phyloP scores from a whole-genome alignment of 2,888 invertebrate species.

The Sesamia inferens region DNA sequence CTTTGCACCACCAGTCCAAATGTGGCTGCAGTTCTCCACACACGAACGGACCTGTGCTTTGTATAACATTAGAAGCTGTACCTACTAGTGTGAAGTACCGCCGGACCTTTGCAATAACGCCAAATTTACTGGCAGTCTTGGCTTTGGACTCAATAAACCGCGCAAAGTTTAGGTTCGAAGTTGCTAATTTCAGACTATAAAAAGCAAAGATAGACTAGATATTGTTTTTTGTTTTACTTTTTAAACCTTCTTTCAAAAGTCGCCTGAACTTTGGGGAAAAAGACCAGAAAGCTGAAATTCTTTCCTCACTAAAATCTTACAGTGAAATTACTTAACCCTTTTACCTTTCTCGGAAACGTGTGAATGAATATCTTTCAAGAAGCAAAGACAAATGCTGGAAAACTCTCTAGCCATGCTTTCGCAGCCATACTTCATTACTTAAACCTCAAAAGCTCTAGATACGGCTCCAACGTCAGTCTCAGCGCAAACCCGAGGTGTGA shows the following conservation, averaged over 20 bases:
- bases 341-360: neutral
- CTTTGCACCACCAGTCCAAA: too few relatives aligned
- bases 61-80: too few relatives aligned
- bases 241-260: too few relatives aligned
- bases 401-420: neutral
- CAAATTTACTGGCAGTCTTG: too few relatives aligned
- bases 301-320: neutral
- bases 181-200: neutral
- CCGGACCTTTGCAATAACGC: too few relatives aligned
- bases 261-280: too few relatives aligned
- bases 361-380: neutral
- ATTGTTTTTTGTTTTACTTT: too few relatives aligned
- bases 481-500: constrained; percentile 44
- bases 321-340: neutral
- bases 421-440: neutral
- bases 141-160: too few relatives aligned
- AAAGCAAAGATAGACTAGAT: neutral
- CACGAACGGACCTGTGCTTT: too few relatives aligned
- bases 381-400: neutral
- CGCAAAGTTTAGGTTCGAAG: neutral
- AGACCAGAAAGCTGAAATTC: too few relatives aligned
- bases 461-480: constrained; percentile 18
- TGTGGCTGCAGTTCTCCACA: too few relatives aligned
- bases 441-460: constrained; percentile 31
- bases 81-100: too few relatives aligned